Evolutionary conservation across 2,113 vertebrate species (phyloP).

Genomic region (Chauna torquata): DNA sequence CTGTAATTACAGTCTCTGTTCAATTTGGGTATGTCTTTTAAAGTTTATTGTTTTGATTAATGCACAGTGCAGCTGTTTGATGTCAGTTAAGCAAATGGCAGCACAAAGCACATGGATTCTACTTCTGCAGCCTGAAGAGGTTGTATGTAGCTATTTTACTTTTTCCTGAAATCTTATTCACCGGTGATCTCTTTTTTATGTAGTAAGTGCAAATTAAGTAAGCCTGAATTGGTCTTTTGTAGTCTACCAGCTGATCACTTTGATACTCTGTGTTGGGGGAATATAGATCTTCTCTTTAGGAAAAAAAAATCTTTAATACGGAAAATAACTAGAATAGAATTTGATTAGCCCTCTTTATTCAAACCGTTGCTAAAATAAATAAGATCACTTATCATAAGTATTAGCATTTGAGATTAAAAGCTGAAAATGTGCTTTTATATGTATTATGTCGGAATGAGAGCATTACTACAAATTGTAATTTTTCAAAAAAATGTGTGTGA

Average conservation of each 20-base stretch:
- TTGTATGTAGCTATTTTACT: neutral
- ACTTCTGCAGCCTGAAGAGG: neutral
- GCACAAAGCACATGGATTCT: conserved; percentile 9
- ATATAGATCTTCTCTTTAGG: neutral
- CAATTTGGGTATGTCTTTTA: neutral
- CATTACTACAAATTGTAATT: neutral
- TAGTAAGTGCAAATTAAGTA: conserved; percentile 11
- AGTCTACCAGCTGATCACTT: neutral
- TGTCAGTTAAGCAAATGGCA: conserved; percentile 15
- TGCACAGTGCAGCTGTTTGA: neutral
- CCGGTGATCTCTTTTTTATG: neutral
- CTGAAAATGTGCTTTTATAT: neutral
- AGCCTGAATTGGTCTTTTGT: neutral
- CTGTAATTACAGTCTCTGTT: neutral
- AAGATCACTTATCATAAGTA: neutral
- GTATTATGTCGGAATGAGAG: rapidly evolving
- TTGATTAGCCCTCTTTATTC: neutral
- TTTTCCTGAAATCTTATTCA: neutral
- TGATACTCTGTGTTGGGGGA: neutral
- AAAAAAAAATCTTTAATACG: neutral
- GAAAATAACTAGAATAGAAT: neutral
- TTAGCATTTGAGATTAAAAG: neutral
- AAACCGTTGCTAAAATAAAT: neutral
- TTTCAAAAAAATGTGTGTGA: rapidly evolving
- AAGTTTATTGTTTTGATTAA: neutral